Evolutionary conservation across 2,113 vertebrate genomes (phyloP).

Genomic region (Pteropus alecto): DNA sequence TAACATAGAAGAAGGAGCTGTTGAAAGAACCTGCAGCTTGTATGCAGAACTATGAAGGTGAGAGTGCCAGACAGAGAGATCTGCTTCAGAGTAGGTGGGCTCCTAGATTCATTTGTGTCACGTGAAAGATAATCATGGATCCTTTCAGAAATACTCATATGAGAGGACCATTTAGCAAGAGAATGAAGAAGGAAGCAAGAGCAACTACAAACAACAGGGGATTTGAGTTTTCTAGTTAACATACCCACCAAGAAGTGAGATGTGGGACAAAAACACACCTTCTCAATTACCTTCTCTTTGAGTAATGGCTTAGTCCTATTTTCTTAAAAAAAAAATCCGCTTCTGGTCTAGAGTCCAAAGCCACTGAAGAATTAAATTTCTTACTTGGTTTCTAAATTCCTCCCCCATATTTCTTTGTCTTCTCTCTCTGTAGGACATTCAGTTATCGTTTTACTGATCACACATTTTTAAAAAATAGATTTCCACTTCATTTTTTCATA

Average conservation of each 20-base stretch:
- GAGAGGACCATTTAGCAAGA: neutral
- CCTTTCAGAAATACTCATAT: neutral
- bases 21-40: neutral
- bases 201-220: neutral
- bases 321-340: neutral
- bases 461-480: neutral
- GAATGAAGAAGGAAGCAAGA: neutral
- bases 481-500: neutral
- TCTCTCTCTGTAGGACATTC: neutral
- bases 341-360: neutral
- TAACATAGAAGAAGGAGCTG: neutral
- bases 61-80: neutral
- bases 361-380: neutral
- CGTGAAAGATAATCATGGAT: neutral
- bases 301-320: neutral
- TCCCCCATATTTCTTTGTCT: neutral
- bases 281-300: neutral
- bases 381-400: neutral
- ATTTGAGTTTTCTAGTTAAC: neutral
- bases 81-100: neutral
- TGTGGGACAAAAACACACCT: neutral
- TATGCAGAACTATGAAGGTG: neutral
- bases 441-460: neutral
- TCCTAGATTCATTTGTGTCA: neutral
- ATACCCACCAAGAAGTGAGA: neutral